phyloP scores from a whole-genome alignment of 2,888 invertebrate genomes.

The Drosophila kokeensis region DNA sequence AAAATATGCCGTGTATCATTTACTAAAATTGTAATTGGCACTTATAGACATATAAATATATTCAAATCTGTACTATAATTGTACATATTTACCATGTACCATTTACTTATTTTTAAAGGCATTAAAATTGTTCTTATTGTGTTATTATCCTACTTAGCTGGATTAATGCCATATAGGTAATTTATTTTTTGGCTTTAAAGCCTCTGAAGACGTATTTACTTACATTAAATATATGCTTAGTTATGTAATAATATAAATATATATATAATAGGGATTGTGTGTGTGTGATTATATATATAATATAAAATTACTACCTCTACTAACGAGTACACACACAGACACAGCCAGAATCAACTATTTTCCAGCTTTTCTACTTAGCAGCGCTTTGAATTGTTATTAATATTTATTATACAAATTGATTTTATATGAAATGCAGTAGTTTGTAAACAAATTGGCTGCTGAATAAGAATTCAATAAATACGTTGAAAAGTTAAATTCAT shows the following conservation, averaged over 20 bases:
- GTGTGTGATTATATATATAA: not conserved
- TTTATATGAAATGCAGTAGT: not conserved
- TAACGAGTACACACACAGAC: not conserved
- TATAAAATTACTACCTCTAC: not conserved
- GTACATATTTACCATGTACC: not conserved
- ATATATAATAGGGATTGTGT: not conserved
- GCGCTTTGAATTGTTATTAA: constrained; percentile 1
- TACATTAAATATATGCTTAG: not conserved
- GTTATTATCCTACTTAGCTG: not conserved
- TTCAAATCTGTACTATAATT: not conserved
- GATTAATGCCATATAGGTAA: not conserved
- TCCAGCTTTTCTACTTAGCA: not conserved
- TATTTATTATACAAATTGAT: not conserved
- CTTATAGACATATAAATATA: not conserved
- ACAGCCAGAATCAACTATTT: constrained; percentile 4
- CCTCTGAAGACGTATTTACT: not conserved
- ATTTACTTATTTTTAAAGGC: not conserved
- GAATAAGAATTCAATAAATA: not conserved
- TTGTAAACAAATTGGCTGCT: not conserved
- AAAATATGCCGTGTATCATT: not conserved
- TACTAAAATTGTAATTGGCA: not conserved
- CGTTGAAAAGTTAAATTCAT: not conserved
- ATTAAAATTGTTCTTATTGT: not conserved
- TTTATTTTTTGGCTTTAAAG: not conserved
- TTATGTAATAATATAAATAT: not conserved